These are phyloP conservation scores for Synergus gifuensis DNA, from an alignment of 2,888 invertebrate genomes.

Conservation along the genomic window DNA sequence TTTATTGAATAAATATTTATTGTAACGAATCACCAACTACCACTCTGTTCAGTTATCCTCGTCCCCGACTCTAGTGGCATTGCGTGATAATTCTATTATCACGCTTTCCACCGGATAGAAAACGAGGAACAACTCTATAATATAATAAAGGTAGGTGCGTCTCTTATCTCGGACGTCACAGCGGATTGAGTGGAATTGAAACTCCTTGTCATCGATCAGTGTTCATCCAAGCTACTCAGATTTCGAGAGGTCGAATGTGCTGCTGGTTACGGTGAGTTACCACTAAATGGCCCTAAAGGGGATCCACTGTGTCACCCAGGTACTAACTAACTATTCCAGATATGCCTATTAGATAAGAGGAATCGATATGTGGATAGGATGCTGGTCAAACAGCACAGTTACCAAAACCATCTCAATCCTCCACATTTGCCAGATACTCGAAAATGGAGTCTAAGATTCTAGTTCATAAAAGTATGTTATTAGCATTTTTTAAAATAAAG, in stretches of 20 bases:
- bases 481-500: too few species aligned
- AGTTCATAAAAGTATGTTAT: too few species aligned
- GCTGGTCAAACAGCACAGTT: conserved; percentile 25
- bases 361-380: conserved; percentile 37
- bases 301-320: conserved; percentile 33
- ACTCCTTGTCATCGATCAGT: conserved; percentile 25
- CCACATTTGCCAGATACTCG: background rate
- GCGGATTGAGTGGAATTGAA: conserved; percentile 12
- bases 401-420: conserved; percentile 25
- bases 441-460: background rate
- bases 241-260: conserved; percentile 10
- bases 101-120: too few species aligned
- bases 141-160: too few species aligned
- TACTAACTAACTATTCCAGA: conserved; percentile 36
- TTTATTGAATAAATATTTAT: too few species aligned
- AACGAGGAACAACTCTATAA: too few species aligned
- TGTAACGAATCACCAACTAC: too few species aligned
- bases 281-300: conserved; percentile 38
- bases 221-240: conserved; percentile 9
- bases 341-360: conserved; percentile 41
- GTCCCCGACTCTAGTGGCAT: too few species aligned
- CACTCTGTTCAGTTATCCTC: too few species aligned
- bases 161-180: too few species aligned
- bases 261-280: conserved; percentile 14
- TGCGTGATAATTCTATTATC: too few species aligned